Evolutionary conservation across 2,888 invertebrate species (phyloP), one percentile per base, ranked within the genome.

Genomic region (Dasypogon diadema): DNA sequence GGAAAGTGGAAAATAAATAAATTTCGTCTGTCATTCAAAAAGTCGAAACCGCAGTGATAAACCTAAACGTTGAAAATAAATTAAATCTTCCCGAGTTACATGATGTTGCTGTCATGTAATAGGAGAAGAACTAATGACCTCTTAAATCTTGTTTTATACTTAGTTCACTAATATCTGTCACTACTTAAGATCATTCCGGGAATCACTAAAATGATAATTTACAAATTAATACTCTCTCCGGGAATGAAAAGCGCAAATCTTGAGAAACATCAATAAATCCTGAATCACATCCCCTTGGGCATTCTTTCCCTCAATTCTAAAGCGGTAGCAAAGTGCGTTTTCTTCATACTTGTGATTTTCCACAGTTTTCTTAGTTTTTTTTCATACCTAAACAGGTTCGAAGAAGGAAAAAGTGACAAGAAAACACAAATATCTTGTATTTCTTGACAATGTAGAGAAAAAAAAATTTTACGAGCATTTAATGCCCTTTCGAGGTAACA

Each of bases 401-500:
- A 21, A 16, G 14, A 10, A 22, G 21, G 46, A 65, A 51, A 1
- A 12, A 51, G 18, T 12, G 12, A 16, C 65, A 22, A 46, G 46
- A 65, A 65, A n/a, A 42, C 3, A 65, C 65, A 46, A 46, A 65
- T 65, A 46, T 65, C 46, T 48, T 65, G 65, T 22, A 65, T 65
- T 65, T 65, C 46, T 48, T 65, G 65, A 5, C 65, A 65, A 21
- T 65, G 65, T 65, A 65, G n/a, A n/a, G n/a, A n/a, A n/a, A n/a
- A n/a, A 65, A 48, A 65, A 65, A 30, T 74, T 76, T 76, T 76
- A 76, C 76, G 74, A 76, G 54, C 56, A 34, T 76, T 76, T 76
- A 74, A 76, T 76, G 76, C 74, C 76, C 76, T 65, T 76, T 65
- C 74, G 76, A 74, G 74, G 73, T 76, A 68, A 26, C 68, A 30